phyloP scores from a whole-genome alignment of 2,888 invertebrate genomes.

The Sepioteuthis lessoniana region DNA sequence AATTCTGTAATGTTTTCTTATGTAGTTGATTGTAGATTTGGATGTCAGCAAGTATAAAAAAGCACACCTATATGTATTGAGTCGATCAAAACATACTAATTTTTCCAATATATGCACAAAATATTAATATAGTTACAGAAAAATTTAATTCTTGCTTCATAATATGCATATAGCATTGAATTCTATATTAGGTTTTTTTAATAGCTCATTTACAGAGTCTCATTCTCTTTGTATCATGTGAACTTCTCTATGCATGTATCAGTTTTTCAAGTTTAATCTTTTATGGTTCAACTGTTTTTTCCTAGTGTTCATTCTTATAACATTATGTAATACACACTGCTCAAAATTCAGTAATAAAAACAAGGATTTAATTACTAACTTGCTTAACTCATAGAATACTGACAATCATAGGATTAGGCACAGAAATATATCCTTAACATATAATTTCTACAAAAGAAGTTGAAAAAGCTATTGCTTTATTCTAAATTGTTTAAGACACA shows the following conservation, averaged over 20 bases:
- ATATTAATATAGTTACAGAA: neutral
- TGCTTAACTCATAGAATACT: neutral
- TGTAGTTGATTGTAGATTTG: neutral
- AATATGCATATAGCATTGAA: neutral
- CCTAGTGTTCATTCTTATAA: neutral
- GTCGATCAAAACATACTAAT: neutral
- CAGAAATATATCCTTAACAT: neutral
- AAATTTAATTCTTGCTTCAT: neutral
- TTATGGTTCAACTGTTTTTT: neutral
- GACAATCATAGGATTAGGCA: neutral
- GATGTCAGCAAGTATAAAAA: neutral
- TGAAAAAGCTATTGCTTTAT: neutral
- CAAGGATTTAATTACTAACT: neutral
- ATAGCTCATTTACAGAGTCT: neutral
- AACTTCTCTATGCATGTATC: neutral
- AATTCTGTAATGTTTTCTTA: neutral
- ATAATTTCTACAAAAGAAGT: neutral
- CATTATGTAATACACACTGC: neutral
- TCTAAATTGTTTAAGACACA: neutral
- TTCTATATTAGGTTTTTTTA: neutral
- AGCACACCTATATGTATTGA: neutral
- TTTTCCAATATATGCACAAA: neutral
- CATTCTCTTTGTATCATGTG: neutral
- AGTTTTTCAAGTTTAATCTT: neutral
- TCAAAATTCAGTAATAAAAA: neutral